A percentile compares a stretch with the other conserved stretches of the same genome.
Conservation (phyloP, 2,113 vertebrate species). For the Copsychus sechellarum region DNA sequence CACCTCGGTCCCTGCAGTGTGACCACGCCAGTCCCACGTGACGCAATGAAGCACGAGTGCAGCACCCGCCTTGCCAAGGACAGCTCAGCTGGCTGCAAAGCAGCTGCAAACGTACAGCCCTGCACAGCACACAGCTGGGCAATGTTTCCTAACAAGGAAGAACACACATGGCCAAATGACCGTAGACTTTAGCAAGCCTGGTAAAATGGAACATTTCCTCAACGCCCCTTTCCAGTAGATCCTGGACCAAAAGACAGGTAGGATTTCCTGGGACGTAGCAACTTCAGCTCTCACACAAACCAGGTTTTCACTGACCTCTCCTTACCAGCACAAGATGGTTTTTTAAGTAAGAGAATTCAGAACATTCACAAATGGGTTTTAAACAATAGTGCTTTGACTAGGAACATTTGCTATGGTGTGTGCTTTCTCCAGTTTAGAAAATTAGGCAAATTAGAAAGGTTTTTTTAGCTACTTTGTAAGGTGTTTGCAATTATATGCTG, state of each 20-base stretch:
- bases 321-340: background rate
- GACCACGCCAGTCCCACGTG: background rate
- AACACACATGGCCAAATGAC: background rate
- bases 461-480: background rate
- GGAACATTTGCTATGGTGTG: background rate
- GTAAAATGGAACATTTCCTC: background rate
- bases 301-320: background rate
- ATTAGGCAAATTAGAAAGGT: background rate
- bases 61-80: background rate
- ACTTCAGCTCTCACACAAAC: background rate
- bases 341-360: background rate
- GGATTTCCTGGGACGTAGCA: background rate
- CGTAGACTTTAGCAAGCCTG: background rate
- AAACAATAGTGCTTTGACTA: background rate
- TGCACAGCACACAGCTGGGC: background rate
- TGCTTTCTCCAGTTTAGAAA: background rate
- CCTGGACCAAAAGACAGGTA: background rate
- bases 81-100: background rate
- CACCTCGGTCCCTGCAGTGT: background rate
- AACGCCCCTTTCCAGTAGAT: accelerated
- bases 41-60: background rate
- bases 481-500: background rate
- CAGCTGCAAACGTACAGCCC: background rate
- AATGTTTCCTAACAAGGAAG: background rate
- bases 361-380: background rate